phyloP scores from a whole-genome alignment of 2,888 invertebrate genomes.

The Himalopsyche anomala region DNA sequence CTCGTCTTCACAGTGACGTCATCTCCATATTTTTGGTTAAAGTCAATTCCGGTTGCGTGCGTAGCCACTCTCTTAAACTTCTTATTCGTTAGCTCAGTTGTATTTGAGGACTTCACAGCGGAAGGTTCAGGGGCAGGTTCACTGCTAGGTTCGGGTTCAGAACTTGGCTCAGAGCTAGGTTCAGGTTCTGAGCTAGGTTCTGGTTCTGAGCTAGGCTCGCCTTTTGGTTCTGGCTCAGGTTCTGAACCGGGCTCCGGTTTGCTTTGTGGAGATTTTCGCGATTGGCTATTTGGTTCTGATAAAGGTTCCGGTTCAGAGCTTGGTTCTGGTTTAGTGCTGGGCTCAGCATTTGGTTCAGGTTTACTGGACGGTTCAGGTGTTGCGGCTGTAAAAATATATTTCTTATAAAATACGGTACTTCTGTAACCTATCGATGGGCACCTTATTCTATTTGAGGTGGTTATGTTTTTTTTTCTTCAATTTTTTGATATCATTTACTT shows the following conservation, averaged over 20 bases:
- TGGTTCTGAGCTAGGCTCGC: slow-evolving; percentile 71
- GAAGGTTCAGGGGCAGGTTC: slow-evolving; percentile 65
- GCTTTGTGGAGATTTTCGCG: slow-evolving; percentile 66
- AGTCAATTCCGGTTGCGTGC: slow-evolving; percentile 74
- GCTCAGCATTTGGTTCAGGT: slow-evolving; percentile 70
- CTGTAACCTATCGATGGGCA: no score
- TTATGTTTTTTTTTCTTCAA: no score
- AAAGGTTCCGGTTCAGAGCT: slow-evolving; percentile 69
- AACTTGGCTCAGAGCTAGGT: slow-evolving; percentile 70
- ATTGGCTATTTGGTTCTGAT: slow-evolving; percentile 67
- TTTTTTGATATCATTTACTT: no score
- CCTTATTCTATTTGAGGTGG: no score
- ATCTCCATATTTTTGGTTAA: slow-evolving; percentile 73
- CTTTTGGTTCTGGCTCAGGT: slow-evolving; percentile 69
- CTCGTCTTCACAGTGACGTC: slow-evolving; percentile 88
- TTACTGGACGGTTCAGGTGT: slow-evolving; percentile 71
- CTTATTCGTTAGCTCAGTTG: slow-evolving; percentile 66
- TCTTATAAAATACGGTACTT: no score
- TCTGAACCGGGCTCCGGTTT: slow-evolving; percentile 71
- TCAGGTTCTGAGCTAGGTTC: slow-evolving; percentile 71
- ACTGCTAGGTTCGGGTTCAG: slow-evolving; percentile 68
- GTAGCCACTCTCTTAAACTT: slow-evolving; percentile 78
- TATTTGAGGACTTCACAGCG: slow-evolving; percentile 69
- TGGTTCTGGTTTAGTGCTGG: slow-evolving; percentile 71
- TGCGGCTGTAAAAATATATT: slow-evolving; percentile 68